A percentile compares a stretch with the other conserved stretches of the same genome.
Evolutionary conservation across 2,888 invertebrate species (phyloP).

Genomic region (Hydroisotoma schaefferi): DNA sequence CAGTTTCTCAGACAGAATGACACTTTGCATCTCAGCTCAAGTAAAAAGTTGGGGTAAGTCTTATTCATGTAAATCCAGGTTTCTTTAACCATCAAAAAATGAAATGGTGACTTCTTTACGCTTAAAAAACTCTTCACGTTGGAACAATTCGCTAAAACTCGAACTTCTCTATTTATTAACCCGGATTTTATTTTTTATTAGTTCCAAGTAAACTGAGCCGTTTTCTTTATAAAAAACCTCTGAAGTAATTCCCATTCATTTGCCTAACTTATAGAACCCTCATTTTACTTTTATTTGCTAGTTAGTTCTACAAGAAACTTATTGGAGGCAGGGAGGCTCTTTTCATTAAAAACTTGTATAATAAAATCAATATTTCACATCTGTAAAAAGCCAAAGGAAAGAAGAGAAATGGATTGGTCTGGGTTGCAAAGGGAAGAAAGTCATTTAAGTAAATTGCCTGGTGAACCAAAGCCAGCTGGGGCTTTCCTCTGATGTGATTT

Average conservation of each 20-base stretch:
- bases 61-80: too few relatives aligned
- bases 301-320: background rate
- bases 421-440: background rate
- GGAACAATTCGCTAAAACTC: too few relatives aligned
- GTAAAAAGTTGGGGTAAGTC: constrained; percentile 42
- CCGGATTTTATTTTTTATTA: too few relatives aligned
- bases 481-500: constrained; percentile 10
- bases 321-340: background rate
- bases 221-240: too few relatives aligned
- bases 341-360: constrained; percentile 26
- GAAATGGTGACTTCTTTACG: too few relatives aligned
- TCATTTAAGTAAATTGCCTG: constrained; percentile 7
- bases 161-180: too few relatives aligned
- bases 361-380: constrained; percentile 25
- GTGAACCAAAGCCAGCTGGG: constrained; percentile 7
- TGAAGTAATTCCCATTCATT: too few relatives aligned
- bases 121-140: too few relatives aligned
- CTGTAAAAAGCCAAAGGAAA: background rate
- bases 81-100: too few relatives aligned
- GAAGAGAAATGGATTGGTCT: background rate
- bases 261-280: too few relatives aligned
- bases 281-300: background rate
- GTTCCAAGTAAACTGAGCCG: too few relatives aligned
- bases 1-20: constrained; percentile 59
- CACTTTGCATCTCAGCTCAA: constrained; percentile 46